Percentiles rank a stretch among this genome's conserved stretches.
Conservation (phyloP, 1,140 invertebrate species). For the Trichomalopsis sarcophagae region DNA sequence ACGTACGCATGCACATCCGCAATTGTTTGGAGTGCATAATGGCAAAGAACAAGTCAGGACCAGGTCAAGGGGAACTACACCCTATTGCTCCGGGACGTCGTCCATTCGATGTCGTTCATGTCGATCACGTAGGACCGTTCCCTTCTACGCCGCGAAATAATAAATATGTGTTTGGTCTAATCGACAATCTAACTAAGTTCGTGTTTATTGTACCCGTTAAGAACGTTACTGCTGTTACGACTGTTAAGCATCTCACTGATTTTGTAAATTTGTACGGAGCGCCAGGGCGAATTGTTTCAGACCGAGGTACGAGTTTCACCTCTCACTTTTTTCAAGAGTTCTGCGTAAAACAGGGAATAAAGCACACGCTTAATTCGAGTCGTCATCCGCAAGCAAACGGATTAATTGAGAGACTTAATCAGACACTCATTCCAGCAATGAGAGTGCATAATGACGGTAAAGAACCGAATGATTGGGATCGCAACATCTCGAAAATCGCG, state of each 20-base stretch:
- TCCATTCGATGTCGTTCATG: not conserved
- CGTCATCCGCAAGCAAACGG: slow-evolving; percentile 30
- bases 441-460: not conserved
- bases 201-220: too few species aligned
- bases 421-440: slow-evolving; percentile 36
- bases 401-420: slow-evolving; percentile 38
- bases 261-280: slow-evolving; percentile 49
- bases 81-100: not conserved
- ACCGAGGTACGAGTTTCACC: slow-evolving; percentile 62
- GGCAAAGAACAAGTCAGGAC: not conserved
- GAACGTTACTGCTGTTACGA: too few species aligned
- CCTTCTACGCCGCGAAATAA: too few species aligned
- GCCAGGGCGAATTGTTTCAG: slow-evolving; percentile 46
- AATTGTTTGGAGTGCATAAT: not conserved
- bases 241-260: not conserved
- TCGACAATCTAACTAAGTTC: too few species aligned
- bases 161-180: too few species aligned
- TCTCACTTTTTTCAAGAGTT: slow-evolving; percentile 57
- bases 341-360: slow-evolving; percentile 47
- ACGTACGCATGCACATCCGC: not conserved
- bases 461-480: slow-evolving; percentile 42
- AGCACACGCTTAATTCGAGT: slow-evolving; percentile 22
- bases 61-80: not conserved
- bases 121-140: not conserved
- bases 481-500: slow-evolving; percentile 42